phyloP scores from a whole-genome alignment of 1,140 invertebrate species.

The Macrosteles quadrilineatus region DNA sequence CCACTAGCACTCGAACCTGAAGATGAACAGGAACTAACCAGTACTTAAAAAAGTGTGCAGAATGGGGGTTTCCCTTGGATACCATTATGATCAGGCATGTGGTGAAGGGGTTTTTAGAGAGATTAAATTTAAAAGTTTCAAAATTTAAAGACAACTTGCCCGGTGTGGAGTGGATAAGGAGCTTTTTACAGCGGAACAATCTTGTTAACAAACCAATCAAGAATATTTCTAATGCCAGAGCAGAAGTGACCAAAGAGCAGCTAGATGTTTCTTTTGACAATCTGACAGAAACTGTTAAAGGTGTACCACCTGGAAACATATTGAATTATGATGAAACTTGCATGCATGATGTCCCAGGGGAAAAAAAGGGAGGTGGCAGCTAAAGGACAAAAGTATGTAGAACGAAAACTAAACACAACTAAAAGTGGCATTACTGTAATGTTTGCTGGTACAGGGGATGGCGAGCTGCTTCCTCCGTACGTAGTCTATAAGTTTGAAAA shows the following conservation, averaged over 20 bases:
- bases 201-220: no score
- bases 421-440: constrained; percentile 29
- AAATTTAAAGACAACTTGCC: constrained; percentile 6
- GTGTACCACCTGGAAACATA: constrained; percentile 45
- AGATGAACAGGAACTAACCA: no score
- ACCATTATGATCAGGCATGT: no score
- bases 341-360: constrained; percentile 47
- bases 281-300: constrained; percentile 41
- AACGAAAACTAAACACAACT: constrained; percentile 6
- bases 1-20: no score
- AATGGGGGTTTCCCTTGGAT: no score
- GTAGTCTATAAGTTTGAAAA: constrained; percentile 47
- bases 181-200: not conserved
- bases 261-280: constrained; percentile 43
- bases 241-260: not conserved
- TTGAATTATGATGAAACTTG: constrained; percentile 52
- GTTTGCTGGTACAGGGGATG: constrained; percentile 23
- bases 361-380: constrained; percentile 30
- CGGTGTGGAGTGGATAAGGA: not conserved
- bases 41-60: no score
- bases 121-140: no score
- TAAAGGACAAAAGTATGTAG: constrained; percentile 27
- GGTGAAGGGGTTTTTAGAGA: no score
- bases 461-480: constrained; percentile 43
- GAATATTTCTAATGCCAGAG: no score